Evolutionary conservation across 2,797 vertebrate genomes (phyloP).

Genomic region (Pangasius sanitwongsei): DNA sequence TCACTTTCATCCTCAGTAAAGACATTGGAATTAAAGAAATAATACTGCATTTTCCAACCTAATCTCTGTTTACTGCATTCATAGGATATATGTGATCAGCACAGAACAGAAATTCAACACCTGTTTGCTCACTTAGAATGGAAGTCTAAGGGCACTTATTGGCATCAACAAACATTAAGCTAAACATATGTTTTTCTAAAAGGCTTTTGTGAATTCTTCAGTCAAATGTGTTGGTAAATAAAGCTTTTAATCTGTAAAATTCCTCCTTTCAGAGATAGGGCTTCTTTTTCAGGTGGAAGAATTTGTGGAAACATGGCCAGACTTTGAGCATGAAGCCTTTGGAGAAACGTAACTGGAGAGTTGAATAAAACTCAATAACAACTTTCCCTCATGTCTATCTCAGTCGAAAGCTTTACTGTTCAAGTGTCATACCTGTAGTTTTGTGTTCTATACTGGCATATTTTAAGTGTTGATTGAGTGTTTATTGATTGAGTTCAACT

Average conservation of each 20-base stretch:
- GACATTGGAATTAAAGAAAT: not conserved
- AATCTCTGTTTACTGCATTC: not conserved
- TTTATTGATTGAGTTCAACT: constrained; percentile 2
- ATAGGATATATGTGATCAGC: not conserved
- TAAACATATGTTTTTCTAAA: not conserved
- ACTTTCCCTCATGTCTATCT: not conserved
- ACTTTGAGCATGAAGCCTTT: not conserved
- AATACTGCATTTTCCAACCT: not conserved
- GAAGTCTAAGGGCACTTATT: not conserved
- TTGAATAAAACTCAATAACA: not conserved
- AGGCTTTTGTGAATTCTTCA: not conserved
- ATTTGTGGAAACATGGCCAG: not conserved
- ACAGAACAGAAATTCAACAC: not conserved
- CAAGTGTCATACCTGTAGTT: not conserved
- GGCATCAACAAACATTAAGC: not conserved
- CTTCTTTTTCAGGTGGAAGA: not conserved
- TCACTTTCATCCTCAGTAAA: not conserved
- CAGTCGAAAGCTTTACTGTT: too few relatives aligned
- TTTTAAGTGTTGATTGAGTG: not conserved
- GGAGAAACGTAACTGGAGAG: not conserved
- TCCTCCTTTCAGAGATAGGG: not conserved
- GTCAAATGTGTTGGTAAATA: not conserved
- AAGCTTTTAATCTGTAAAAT: not conserved
- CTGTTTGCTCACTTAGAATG: not conserved
- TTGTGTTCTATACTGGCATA: not conserved